A percentile compares a stretch with the other conserved stretches of the same genome.
These are phyloP conservation scores for Synanthedon vespiformis DNA, from an alignment of 2,888 invertebrate genomes.

Conservation along the genomic window DNA sequence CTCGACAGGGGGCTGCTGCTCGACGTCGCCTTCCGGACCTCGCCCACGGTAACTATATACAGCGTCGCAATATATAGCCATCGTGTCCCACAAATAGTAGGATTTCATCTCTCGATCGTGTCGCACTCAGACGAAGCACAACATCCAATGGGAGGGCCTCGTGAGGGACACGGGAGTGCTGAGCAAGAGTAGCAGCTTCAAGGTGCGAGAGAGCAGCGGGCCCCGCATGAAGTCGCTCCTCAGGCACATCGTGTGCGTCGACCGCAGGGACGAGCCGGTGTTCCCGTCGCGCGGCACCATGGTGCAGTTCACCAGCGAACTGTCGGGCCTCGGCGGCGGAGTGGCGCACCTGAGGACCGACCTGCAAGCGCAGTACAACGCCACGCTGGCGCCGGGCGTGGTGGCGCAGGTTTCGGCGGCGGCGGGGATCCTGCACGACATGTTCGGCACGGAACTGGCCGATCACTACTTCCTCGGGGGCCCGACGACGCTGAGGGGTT, in stretches of 20 bases:
- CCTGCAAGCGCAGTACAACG: conserved; percentile 42
- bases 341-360: conserved; percentile 91
- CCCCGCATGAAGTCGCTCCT: conserved; percentile 90
- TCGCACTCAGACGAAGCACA: conserved; percentile 73
- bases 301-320: conserved; percentile 81
- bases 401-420: conserved; percentile 76
- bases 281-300: conserved; percentile 83
- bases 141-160: conserved; percentile 88
- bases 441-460: conserved; percentile 73
- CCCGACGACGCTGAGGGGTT: conserved; percentile 88
- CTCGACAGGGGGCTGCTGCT: conserved; percentile 81
- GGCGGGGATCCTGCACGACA: conserved; percentile 75
- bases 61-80: too few species aligned
- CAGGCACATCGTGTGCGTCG: conserved; percentile 82
- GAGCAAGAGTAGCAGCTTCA: conserved; percentile 76
- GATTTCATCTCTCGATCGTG: too few species aligned
- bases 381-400: conserved; percentile 20
- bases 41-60: conserved; percentile 66
- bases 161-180: conserved; percentile 84
- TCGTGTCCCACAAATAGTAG: too few species aligned
- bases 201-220: conserved; percentile 87
- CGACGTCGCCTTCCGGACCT: conserved; percentile 80
- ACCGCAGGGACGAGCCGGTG: conserved; percentile 82
- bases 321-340: conserved; percentile 92
- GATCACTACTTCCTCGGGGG: conserved; percentile 92